Evolutionary conservation across 2,797 vertebrate genomes (phyloP), one percentile per base, ranked within the genome.

Genomic region (Ceyx erithaca): DNA sequence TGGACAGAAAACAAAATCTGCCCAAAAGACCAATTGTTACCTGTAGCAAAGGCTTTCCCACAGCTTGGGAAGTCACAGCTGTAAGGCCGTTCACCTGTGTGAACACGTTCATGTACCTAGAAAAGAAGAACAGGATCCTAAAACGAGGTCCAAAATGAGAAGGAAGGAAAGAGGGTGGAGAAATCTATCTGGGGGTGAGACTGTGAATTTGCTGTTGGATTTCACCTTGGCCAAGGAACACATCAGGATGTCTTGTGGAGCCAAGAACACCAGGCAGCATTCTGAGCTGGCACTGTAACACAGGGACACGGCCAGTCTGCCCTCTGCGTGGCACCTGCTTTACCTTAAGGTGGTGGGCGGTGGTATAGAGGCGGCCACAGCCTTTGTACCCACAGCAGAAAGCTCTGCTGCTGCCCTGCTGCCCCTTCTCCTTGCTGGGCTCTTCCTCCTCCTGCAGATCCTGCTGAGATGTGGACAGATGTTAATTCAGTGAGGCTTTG

Each of bases 291-390:
- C 26, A 35, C 12, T 6, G 5, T 20, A 9, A 28, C 21, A 25
- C 0, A 9, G 61, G 41, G 25, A 8, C 2, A 2, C 1, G 7
- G 2, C 19, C 79, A 69, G 40, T 19, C 41, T 83, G 83, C 3
- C 48, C 48, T 49, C 48, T 14, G 48, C 41, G 14, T 1, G 9
- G 37, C 19, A n/a, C 48, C 59, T 77, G 77, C 26, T 70, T 94
- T 97, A 98, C 98, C 98, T 98, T 98, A 52, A 98, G 96, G 52
- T 98, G 98, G 73, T 98, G 98, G 30, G 98, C 97, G 0, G 98
- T 98, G 67, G 98, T 98, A 45, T 98, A 98, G 57, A 98, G 97
- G 49, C 98, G 97, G 22, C 98, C 98, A 58, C 98, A 98, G 83
- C 97, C 98, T 80, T 97, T 92, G 86, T 98, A 97, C 26, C 96